These are phyloP conservation scores for Caenorhabditis brenneri DNA, from an alignment of 1,140 invertebrate genomes.

Conservation along the genomic window DNA sequence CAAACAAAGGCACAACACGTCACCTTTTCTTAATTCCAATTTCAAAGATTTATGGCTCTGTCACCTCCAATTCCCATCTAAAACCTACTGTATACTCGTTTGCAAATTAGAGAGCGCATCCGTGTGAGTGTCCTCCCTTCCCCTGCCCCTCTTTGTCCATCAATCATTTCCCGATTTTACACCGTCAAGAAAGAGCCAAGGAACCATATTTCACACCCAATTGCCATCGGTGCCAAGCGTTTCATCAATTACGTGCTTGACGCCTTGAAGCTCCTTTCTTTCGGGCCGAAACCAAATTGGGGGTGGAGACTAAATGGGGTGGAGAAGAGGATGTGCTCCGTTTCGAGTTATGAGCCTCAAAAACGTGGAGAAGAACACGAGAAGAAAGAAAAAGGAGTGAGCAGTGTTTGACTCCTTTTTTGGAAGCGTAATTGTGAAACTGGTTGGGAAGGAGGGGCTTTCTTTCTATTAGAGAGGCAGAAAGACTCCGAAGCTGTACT, in stretches of 20 bases:
- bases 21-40: not conserved
- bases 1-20: too few relatives aligned
- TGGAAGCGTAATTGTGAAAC: constrained; percentile 43
- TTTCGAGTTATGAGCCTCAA: constrained; percentile 30
- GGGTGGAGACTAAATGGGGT: not conserved
- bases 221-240: not conserved
- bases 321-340: constrained; percentile 33
- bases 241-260: constrained; percentile 28
- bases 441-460: constrained; percentile 38
- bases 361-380: not conserved
- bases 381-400: not conserved
- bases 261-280: not conserved
- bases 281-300: not conserved
- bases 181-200: too few relatives aligned
- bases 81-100: constrained; percentile 20
- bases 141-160: not conserved
- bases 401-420: constrained; percentile 39
- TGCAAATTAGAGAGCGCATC: not conserved
- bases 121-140: not conserved
- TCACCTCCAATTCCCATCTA: not conserved
- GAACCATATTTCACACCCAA: constrained; percentile 37
- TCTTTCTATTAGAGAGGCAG: not conserved
- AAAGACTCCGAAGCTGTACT: constrained; percentile 14
- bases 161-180: constrained; percentile 39
- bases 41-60: not conserved